Evolutionary conservation across 2,888 invertebrate species (phyloP).

Genomic region (Cantharis lateralis): DNA sequence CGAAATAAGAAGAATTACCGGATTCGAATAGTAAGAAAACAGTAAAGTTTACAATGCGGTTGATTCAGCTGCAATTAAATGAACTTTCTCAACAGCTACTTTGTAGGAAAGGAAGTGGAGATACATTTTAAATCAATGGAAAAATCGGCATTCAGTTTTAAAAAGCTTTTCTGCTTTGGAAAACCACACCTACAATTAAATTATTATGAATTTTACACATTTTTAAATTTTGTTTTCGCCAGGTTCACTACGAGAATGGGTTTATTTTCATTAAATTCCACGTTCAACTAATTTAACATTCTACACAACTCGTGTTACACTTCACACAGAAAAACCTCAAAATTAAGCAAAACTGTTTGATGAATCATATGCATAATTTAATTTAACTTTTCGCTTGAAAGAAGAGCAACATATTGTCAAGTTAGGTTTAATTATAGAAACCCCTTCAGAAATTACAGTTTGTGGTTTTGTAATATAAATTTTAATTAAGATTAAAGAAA

Average conservation of each 20-base stretch:
- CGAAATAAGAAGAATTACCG: not conserved
- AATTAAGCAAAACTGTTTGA: not conserved
- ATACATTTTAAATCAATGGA: not conserved
- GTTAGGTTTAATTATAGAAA: constrained; percentile 17
- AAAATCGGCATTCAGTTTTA: not conserved
- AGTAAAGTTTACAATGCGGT: not conserved
- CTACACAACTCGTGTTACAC: not conserved
- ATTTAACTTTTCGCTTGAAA: not conserved
- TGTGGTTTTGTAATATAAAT: constrained; percentile 15
- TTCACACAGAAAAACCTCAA: not conserved
- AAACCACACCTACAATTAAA: not conserved
- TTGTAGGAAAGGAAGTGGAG: not conserved
- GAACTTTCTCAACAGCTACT: not conserved
- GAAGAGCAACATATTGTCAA: constrained; percentile 22
- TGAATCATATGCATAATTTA: not conserved
- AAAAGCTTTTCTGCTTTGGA: not conserved
- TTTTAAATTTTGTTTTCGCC: not conserved
- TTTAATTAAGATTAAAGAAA: constrained; percentile 3
- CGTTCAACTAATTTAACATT: not conserved
- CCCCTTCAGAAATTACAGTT: constrained; percentile 16
- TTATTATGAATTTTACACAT: not conserved
- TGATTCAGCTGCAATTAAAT: not conserved
- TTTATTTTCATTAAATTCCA: not conserved
- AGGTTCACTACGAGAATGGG: not conserved
- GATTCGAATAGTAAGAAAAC: not conserved